Evolutionary conservation across 1,140 invertebrate genomes (phyloP).

Genomic region (Calliphora vicina): DNA sequence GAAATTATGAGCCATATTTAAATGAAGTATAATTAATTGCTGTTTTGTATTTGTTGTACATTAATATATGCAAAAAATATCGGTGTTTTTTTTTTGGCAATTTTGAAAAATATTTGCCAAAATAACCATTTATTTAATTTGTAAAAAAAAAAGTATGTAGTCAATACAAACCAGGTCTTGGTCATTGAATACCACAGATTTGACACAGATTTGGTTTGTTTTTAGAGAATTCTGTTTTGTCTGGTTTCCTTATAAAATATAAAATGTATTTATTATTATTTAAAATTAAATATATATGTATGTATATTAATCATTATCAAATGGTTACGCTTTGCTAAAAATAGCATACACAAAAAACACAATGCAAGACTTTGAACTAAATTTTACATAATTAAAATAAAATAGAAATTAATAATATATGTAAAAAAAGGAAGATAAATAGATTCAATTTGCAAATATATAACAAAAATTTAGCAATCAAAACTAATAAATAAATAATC

Average conservation of each 20-base stretch:
- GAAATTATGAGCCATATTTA: not conserved
- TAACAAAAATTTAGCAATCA: too few relatives aligned
- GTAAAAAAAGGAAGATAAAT: too few relatives aligned
- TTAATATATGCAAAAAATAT: not conserved
- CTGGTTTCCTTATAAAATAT: not conserved
- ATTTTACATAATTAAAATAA: not conserved
- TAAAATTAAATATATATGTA: not conserved
- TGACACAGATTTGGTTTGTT: not conserved
- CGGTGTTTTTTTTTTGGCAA: too few relatives aligned
- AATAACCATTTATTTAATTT: not conserved
- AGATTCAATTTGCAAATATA: too few relatives aligned
- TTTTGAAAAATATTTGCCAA: not conserved
- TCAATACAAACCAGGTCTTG: not conserved
- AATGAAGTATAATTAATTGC: not conserved
- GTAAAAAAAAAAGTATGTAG: not conserved
- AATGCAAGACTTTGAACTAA: not conserved
- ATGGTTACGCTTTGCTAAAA: not conserved
- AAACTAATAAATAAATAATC: too few relatives aligned
- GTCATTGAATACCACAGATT: not conserved
- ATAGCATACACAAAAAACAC: too few relatives aligned
- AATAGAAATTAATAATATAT: too few relatives aligned
- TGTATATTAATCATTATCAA: not conserved
- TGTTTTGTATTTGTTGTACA: not conserved
- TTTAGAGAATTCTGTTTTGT: not conserved
- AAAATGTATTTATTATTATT: not conserved